phyloP scores from a whole-genome alignment of 2,888 invertebrate genomes.

The Drosophila histrio region DNA sequence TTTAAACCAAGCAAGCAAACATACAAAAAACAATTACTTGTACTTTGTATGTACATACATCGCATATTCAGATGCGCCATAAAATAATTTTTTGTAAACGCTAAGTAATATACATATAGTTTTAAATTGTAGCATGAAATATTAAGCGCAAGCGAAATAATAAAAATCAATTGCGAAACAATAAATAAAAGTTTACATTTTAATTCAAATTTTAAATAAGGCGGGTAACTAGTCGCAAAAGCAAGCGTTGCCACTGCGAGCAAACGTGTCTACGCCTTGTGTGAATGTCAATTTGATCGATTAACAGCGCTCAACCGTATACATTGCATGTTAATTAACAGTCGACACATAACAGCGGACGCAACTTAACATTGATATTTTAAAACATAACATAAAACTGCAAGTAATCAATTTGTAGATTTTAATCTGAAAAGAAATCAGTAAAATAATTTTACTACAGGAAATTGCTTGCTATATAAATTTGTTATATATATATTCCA shows the following conservation, averaged over 20 bases:
- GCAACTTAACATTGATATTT: not conserved
- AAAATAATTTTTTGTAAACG: conserved; percentile 67
- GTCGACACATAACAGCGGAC: not conserved
- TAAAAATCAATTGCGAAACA: conserved; percentile 49
- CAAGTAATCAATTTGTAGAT: not conserved
- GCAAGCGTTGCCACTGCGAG: conserved; percentile 7
- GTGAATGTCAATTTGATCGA: not conserved
- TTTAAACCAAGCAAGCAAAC: conserved; percentile 25
- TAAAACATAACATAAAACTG: not conserved
- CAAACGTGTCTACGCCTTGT: not conserved
- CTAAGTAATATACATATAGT: conserved; percentile 62
- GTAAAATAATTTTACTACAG: not conserved
- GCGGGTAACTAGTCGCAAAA: not conserved
- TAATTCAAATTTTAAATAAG: not conserved
- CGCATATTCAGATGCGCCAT: conserved; percentile 55
- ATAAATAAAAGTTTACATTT: conserved; percentile 8
- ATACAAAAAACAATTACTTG: conserved; percentile 16
- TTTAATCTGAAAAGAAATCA: too few relatives aligned
- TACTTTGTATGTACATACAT: conserved; percentile 17
- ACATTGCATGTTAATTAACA: not conserved
- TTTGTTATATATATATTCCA: not conserved
- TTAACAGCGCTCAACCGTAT: not conserved
- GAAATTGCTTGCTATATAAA: too few relatives aligned
- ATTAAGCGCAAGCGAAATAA: conserved; percentile 56
- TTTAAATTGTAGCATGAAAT: conserved; percentile 76